A percentile compares a stretch with the other conserved stretches of the same genome.
Evolutionary conservation across 2,797 vertebrate genomes (phyloP).

Genomic region (Borostomias antarcticus): DNA sequence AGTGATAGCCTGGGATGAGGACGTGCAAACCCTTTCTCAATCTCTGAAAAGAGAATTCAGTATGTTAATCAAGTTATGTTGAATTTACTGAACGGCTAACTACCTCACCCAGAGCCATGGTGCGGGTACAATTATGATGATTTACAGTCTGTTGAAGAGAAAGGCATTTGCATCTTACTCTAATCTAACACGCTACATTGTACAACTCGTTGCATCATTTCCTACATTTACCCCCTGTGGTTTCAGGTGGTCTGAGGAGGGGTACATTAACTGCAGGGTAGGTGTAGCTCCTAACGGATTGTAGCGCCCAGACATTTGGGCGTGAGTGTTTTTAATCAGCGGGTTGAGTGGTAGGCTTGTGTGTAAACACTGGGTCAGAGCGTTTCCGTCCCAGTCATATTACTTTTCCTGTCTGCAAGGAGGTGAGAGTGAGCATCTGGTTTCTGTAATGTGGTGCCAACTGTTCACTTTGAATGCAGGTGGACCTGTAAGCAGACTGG

Average conservation of each 20-base stretch:
- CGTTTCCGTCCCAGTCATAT: constrained; percentile 9
- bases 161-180: constrained; percentile 52
- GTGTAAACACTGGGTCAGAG: constrained; percentile 41
- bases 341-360: constrained; percentile 35
- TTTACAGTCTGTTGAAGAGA: constrained; percentile 31
- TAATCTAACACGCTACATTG: constrained; percentile 42
- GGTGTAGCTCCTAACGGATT: constrained; percentile 46
- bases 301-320: constrained; percentile 26
- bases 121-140: constrained; percentile 51
- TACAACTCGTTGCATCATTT: too few species aligned
- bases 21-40: constrained; percentile 45
- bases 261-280: constrained; percentile 40
- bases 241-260: constrained; percentile 33
- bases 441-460: constrained; percentile 49
- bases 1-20: constrained; percentile 23
- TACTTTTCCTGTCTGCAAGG: constrained; percentile 30
- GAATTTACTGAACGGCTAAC: constrained; percentile 47
- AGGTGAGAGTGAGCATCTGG: constrained; percentile 46
- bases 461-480: neutral
- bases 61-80: constrained; percentile 54
- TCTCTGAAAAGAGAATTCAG: constrained; percentile 51
- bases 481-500: neutral
- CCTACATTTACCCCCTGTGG: constrained; percentile 42
- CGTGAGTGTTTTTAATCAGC: constrained; percentile 47
- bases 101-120: constrained; percentile 19